These are phyloP conservation scores for Drosophila mayri DNA, from an alignment of 1,140 invertebrate species.

Conservation along the genomic window DNA sequence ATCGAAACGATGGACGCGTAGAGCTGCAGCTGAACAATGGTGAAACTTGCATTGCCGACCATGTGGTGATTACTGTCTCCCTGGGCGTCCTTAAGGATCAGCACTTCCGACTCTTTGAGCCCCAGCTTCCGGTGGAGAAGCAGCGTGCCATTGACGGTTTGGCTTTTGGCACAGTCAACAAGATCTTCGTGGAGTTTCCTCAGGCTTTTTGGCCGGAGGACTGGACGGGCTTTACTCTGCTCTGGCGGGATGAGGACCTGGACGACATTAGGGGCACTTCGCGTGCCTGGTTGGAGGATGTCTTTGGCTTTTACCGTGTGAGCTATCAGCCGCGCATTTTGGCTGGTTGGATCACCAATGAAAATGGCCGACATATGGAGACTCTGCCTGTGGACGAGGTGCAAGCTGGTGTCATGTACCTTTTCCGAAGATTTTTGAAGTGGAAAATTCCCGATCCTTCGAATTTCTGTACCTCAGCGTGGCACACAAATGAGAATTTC, in stretches of 20 bases:
- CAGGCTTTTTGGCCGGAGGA: slow-evolving; percentile 89
- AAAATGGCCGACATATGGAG: slow-evolving; percentile 87
- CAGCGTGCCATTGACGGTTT: slow-evolving; percentile 88
- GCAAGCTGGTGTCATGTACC: slow-evolving; percentile 84
- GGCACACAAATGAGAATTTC: slow-evolving; percentile 89
- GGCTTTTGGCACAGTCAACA: slow-evolving; percentile 90
- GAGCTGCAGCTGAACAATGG: slow-evolving; percentile 87
- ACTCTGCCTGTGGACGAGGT: slow-evolving; percentile 85
- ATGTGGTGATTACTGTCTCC: slow-evolving; percentile 89
- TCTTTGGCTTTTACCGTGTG: slow-evolving; percentile 89
- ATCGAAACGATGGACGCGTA: slow-evolving; percentile 75
- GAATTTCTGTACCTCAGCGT: slow-evolving; percentile 85
- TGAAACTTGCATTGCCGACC: slow-evolving; percentile 87
- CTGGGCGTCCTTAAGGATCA: slow-evolving; percentile 90
- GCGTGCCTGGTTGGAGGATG: slow-evolving; percentile 87
- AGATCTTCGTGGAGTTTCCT: slow-evolving; percentile 91
- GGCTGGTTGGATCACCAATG: slow-evolving; percentile 88
- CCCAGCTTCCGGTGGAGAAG: slow-evolving; percentile 87
- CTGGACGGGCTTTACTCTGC: slow-evolving; percentile 85
- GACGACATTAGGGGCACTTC: slow-evolving; percentile 85
- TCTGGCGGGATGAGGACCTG: slow-evolving; percentile 87
- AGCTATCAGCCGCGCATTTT: slow-evolving; percentile 89
- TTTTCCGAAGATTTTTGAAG: slow-evolving; percentile 85
- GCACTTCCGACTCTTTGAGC: slow-evolving; percentile 87
- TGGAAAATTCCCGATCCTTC: slow-evolving; percentile 72